Conservation (phyloP, 1,140 invertebrate genomes). For the Drosophila lowei region DNA sequence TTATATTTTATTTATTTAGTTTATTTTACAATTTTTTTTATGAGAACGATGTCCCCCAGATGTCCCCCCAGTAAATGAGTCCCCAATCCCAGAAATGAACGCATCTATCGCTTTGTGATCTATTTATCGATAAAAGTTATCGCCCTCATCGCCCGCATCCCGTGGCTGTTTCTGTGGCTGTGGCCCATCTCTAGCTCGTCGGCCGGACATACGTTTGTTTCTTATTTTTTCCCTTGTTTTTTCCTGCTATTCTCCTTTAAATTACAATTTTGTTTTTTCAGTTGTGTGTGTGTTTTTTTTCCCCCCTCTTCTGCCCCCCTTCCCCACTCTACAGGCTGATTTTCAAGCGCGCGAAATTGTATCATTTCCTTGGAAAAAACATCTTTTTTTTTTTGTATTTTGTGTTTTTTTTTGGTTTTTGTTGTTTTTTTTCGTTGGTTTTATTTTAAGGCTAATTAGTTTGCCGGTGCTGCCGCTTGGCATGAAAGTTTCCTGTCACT, state of each 20-base stretch:
- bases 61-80: no score
- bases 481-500: conserved; percentile 75
- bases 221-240: conserved; percentile 27
- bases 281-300: conserved; percentile 35
- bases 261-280: conserved; percentile 73
- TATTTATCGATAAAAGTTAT: no score
- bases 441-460: conserved; percentile 76
- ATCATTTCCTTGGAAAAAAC: conserved; percentile 75
- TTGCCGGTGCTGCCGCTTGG: conserved; percentile 58
- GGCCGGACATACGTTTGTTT: conserved; percentile 36
- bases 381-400: conserved; percentile 39
- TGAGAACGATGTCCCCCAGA: no score
- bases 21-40: no score
- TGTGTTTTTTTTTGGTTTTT: conserved; percentile 11
- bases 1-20: no score
- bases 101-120: no score
- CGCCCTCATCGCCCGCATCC: no score
- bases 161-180: conserved; percentile 12
- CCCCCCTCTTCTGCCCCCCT: conserved; percentile 2
- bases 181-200: conserved; percentile 31
- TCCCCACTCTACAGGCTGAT: conserved; percentile 12
- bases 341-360: conserved; percentile 67
- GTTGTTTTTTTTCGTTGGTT: conserved; percentile 26
- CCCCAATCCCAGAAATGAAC: no score
- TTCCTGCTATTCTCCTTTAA: conserved; percentile 50